These are phyloP conservation scores for Zootoca vivipara DNA, from an alignment of 2,113 vertebrate species.

Conservation along the genomic window DNA sequence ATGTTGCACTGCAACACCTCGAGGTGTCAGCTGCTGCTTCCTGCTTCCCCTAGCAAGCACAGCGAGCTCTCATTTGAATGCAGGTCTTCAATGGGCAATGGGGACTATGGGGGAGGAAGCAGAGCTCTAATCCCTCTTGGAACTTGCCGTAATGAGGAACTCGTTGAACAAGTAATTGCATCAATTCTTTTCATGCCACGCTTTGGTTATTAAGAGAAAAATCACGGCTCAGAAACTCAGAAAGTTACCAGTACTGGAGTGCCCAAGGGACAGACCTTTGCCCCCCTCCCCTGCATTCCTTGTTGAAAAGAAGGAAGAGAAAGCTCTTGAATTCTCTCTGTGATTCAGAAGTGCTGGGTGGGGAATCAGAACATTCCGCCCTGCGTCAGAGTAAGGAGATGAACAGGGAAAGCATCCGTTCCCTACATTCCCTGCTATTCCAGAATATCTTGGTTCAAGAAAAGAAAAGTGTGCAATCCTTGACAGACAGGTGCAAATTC, in stretches of 20 bases:
- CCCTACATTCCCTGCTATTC: background rate
- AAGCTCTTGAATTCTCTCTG: background rate
- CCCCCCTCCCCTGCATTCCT: background rate
- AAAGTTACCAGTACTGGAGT: background rate
- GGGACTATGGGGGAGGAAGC: background rate
- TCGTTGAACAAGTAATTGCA: background rate
- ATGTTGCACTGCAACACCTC: too few relatives aligned
- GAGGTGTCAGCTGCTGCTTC: background rate
- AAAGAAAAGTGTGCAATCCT: background rate
- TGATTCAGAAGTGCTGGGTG: background rate
- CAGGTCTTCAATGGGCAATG: background rate
- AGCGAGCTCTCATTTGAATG: background rate
- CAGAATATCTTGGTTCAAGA: too few relatives aligned
- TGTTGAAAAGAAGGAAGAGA: background rate
- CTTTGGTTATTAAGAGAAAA: constrained; percentile 12
- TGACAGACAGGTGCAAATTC: background rate
- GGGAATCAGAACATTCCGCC: background rate
- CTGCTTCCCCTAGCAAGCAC: background rate
- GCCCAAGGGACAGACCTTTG: background rate
- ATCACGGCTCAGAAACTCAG: background rate
- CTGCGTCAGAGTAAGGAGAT: background rate
- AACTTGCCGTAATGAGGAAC: background rate
- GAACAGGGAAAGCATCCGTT: too few relatives aligned
- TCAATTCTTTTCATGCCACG: background rate
- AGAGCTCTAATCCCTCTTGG: background rate